Evolutionary conservation across 2,888 invertebrate genomes (phyloP).

Genomic region (Campoplex capitator): DNA sequence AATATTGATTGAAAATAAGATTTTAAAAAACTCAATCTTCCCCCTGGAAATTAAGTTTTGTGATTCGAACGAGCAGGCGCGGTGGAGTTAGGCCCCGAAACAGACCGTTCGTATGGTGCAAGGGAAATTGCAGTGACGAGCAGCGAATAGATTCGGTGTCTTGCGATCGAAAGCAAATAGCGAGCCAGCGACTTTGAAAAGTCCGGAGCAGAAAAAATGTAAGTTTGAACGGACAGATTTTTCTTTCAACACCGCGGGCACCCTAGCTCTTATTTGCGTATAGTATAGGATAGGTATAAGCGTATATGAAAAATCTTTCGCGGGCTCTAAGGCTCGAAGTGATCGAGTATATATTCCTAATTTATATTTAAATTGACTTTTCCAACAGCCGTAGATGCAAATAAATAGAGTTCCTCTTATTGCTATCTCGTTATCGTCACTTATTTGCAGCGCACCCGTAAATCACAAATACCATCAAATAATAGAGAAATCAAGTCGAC

Average conservation of each 20-base stretch:
- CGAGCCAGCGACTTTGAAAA: slow-evolving; percentile 18
- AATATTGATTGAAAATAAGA: not conserved
- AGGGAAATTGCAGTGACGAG: slow-evolving; percentile 33
- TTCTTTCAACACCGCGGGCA: not conserved
- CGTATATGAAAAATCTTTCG: slow-evolving; percentile 4
- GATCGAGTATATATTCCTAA: slow-evolving; percentile 65
- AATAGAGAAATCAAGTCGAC: not conserved
- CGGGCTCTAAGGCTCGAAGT: slow-evolving; percentile 33
- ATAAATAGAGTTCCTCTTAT: slow-evolving; percentile 7
- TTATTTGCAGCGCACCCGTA: slow-evolving; percentile 5
- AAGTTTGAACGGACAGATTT: slow-evolving; percentile 26
- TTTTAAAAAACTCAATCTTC: not conserved
- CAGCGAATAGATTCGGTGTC: slow-evolving; percentile 18
- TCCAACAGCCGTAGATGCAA: slow-evolving; percentile 42
- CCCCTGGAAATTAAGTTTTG: slow-evolving; percentile 29
- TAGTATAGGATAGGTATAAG: not conserved
- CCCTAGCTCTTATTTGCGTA: no score
- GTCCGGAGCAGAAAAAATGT: slow-evolving; percentile 10
- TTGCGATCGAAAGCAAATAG: slow-evolving; percentile 50
- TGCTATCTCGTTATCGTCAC: not conserved
- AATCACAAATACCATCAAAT: slow-evolving; percentile 34
- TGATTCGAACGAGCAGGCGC: not conserved
- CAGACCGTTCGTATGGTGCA: not conserved
- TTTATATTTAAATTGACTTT: slow-evolving; percentile 80
- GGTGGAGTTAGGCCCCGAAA: not conserved